Evolutionary conservation across 2,113 vertebrate genomes (phyloP).

Genomic region (Capricornis sumatraensis): DNA sequence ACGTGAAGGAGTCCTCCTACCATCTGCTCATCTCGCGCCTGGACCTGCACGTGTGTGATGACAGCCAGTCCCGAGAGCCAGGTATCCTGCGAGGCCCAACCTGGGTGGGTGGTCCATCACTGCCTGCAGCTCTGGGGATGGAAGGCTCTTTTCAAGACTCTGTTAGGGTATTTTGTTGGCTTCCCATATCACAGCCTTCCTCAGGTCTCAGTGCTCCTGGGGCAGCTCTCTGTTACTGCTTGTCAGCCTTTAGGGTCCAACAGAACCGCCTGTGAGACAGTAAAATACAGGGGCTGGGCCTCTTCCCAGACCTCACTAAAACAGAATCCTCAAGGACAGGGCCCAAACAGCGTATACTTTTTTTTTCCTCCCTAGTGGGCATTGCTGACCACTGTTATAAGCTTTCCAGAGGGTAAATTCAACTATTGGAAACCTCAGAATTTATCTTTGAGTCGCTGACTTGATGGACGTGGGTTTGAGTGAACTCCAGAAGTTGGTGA

Average conservation of each 20-base stretch:
- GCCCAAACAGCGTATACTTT: not conserved
- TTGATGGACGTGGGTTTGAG: no score
- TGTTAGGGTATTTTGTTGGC: not conserved
- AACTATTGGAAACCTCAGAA: not conserved
- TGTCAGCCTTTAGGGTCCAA: not conserved
- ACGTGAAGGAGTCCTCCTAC: conserved; percentile 97
- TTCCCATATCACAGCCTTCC: not conserved
- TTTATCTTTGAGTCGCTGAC: not conserved
- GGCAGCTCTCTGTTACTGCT: not conserved
- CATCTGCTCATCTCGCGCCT: conserved; percentile 96
- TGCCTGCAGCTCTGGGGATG: not conserved
- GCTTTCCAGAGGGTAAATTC: not conserved
- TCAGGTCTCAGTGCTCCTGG: not conserved
- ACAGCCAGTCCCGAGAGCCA: conserved; percentile 88
- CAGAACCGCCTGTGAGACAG: not conserved
- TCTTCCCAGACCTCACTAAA: not conserved
- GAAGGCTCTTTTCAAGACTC: not conserved
- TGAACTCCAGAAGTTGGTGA: no score
- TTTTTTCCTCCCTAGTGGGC: not conserved
- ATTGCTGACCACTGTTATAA: not conserved
- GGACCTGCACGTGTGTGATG: conserved; percentile 96
- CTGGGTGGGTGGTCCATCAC: not conserved
- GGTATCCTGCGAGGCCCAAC: conserved; percentile 75
- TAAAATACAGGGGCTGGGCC: not conserved
- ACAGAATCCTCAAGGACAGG: not conserved